phyloP scores from a whole-genome alignment of 2,113 vertebrate genomes.

The Percopsis transmontana region DNA sequence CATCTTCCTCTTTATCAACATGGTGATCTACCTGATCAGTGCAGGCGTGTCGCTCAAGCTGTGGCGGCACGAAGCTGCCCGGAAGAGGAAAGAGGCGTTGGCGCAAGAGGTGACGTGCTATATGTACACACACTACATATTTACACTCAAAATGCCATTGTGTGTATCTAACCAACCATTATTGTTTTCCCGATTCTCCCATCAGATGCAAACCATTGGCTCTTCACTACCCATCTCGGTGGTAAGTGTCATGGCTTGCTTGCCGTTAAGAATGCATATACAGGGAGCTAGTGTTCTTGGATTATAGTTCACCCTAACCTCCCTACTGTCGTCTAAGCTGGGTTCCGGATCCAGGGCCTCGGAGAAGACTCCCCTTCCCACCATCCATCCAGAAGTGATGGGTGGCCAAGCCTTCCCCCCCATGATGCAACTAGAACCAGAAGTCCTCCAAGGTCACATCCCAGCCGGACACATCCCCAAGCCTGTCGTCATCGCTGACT shows the following conservation, averaged over 20 bases:
- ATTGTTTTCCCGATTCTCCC: not conserved
- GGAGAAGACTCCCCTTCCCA: constrained; percentile 56
- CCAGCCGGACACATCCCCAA: constrained; percentile 94
- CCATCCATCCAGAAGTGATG: constrained; percentile 56
- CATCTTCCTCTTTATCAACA: constrained; percentile 88
- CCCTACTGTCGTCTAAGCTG: constrained; percentile 45
- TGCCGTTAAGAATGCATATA: not conserved
- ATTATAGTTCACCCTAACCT: not conserved
- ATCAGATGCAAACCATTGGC: constrained; percentile 80
- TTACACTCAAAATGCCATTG: not conserved
- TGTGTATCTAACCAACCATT: not conserved
- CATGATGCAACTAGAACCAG: constrained; percentile 75
- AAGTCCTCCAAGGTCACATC: constrained; percentile 87
- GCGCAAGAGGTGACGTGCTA: constrained; percentile 79
- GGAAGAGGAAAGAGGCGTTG: constrained; percentile 78
- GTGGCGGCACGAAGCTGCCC: constrained; percentile 89
- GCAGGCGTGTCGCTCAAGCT: constrained; percentile 85
- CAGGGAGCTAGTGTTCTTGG: not conserved
- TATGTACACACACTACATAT: not conserved
- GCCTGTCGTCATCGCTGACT: constrained; percentile 92
- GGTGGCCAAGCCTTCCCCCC: not conserved
- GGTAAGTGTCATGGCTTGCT: constrained; percentile 44
- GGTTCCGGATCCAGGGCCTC: constrained; percentile 61
- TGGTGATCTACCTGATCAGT: constrained; percentile 86
- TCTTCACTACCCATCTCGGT: constrained; percentile 69